Conservation (phyloP, 2,888 invertebrate species). For the Melipona beecheii region DNA sequence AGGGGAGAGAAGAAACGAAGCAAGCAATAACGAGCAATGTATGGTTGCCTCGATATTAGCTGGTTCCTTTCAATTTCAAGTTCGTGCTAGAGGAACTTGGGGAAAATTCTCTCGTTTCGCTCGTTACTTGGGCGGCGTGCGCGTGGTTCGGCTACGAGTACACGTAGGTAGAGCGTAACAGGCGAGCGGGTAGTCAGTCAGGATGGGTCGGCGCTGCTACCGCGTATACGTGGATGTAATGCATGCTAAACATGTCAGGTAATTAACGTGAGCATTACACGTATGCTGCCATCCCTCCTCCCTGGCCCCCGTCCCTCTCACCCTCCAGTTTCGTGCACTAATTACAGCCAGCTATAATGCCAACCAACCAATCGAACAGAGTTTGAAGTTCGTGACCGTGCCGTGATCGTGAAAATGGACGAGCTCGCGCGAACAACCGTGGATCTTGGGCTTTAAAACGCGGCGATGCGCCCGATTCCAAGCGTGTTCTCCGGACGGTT, state of each 20-base stretch:
- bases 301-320: background rate
- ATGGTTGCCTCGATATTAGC: constrained; percentile 49
- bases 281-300: constrained; percentile 58
- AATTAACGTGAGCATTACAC: constrained; percentile 78
- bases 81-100: constrained; percentile 54
- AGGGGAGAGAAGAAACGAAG: background rate
- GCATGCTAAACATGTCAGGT: constrained; percentile 80
- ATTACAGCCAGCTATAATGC: constrained; percentile 62
- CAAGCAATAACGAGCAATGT: constrained; percentile 43
- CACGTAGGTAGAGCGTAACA: constrained; percentile 58
- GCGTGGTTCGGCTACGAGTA: constrained; percentile 23
- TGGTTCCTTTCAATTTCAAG: constrained; percentile 72
- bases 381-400: constrained; percentile 50
- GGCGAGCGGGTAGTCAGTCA: constrained; percentile 56
- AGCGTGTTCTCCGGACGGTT: background rate
- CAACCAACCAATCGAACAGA: constrained; percentile 51
- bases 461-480: background rate
- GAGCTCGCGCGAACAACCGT: background rate
- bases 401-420: constrained; percentile 30
- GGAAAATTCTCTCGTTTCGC: constrained; percentile 72
- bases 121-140: constrained; percentile 69
- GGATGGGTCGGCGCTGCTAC: constrained; percentile 54
- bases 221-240: constrained; percentile 74
- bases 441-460: background rate
- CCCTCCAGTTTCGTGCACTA: constrained; percentile 61